A percentile compares a stretch with the other conserved stretches of the same genome.
phyloP scores from a whole-genome alignment of 2,113 vertebrate species.

The Centropristis striata region DNA sequence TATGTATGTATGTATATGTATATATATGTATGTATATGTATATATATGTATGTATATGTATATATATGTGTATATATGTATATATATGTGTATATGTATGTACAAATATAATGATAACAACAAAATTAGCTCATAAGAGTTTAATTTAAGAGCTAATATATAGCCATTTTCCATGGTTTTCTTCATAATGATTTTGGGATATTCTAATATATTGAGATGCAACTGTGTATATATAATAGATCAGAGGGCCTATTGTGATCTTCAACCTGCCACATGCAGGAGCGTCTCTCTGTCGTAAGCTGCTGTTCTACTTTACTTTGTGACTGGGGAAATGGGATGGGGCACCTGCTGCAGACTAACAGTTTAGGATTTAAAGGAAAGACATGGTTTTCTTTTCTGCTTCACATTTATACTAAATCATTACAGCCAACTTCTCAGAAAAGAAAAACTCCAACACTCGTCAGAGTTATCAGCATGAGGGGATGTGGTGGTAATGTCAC shows the following conservation, averaged over 20 bases:
- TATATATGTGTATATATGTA: no score
- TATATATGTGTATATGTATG: no score
- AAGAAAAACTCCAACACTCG: background rate
- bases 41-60: no score
- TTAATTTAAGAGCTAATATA: no score
- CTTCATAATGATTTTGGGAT: no score
- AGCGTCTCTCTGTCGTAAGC: background rate
- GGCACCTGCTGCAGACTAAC: background rate
- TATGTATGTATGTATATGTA: no score
- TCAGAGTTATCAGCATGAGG: background rate
- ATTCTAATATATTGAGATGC: no score
- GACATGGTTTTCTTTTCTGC: background rate
- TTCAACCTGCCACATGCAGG: conserved; percentile 33
- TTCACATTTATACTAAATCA: background rate
- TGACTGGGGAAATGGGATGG: background rate
- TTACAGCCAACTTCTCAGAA: background rate
- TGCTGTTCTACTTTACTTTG: conserved; percentile 5
- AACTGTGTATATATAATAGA: no score
- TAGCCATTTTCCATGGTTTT: no score
- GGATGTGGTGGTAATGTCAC: conserved; percentile 25
- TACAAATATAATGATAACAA: no score
- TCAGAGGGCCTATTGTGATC: conserved; percentile 3
- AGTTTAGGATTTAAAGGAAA: background rate
- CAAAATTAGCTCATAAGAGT: no score
- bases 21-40: no score